These are phyloP conservation scores for Sebastes elongatus DNA, from an alignment of 2,797 vertebrate species.

Conservation along the genomic window DNA sequence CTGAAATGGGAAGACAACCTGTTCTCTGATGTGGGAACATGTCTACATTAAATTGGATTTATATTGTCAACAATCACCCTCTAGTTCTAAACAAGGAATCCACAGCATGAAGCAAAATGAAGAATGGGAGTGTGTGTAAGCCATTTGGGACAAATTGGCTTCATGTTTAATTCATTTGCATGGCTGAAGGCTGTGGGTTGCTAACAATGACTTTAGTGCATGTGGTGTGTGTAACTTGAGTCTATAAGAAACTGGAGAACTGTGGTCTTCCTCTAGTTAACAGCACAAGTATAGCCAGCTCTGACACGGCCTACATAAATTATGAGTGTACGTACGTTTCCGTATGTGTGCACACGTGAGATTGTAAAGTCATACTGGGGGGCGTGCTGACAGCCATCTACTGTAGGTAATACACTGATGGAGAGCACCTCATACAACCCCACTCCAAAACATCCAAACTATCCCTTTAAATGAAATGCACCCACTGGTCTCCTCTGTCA, in stretches of 20 bases:
- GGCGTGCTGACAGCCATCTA: too few species aligned
- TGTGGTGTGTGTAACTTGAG: conserved; percentile 13
- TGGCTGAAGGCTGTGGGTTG: conserved; percentile 6
- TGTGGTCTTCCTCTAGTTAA: not conserved
- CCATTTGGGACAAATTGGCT: conserved; percentile 11
- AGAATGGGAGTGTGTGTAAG: not conserved
- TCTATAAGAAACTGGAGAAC: conserved; percentile 15
- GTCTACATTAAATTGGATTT: not conserved
- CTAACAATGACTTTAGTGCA: not conserved
- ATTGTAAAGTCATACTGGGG: too few species aligned
- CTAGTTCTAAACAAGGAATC: conserved; percentile 5
- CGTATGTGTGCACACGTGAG: too few species aligned
- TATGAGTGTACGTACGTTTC: not conserved
- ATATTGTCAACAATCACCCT: not conserved
- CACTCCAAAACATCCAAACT: not conserved
- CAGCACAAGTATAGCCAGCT: not conserved
- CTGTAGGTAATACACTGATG: not conserved
- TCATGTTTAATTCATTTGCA: conserved; percentile 29
- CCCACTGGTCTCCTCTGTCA: not conserved
- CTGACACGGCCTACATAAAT: not conserved
- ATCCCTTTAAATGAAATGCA: not conserved
- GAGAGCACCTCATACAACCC: not conserved
- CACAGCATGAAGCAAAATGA: not conserved
- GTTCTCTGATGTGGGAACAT: not conserved
- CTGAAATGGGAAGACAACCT: not conserved